phyloP scores from a whole-genome alignment of 2,888 invertebrate species.

The Cephus spinipes region DNA sequence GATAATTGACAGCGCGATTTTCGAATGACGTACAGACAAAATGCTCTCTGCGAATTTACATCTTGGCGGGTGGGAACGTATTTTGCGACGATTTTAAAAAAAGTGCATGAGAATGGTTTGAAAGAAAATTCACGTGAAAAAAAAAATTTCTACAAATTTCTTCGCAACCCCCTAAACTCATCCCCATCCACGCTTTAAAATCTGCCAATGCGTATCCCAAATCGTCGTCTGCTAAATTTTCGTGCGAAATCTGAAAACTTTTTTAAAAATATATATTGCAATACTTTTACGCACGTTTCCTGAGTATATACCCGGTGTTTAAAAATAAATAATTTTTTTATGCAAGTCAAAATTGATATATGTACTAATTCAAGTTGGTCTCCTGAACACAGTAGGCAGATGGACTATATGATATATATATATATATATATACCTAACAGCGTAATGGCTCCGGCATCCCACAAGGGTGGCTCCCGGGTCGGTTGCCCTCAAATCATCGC shows the following conservation, averaged over 20 bases:
- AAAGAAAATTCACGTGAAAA: not conserved
- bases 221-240: not conserved
- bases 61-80: not conserved
- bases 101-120: not conserved
- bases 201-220: not conserved
- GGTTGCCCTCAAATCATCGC: slow-evolving; percentile 64
- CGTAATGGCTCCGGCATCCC: slow-evolving; percentile 45
- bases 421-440: slow-evolving; percentile 14
- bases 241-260: not conserved
- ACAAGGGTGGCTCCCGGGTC: slow-evolving; percentile 38
- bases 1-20: slow-evolving; percentile 7
- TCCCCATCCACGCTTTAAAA: not conserved
- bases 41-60: not conserved
- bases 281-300: not conserved
- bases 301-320: not conserved
- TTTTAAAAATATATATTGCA: not conserved
- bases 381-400: not conserved
- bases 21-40: not conserved
- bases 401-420: not conserved
- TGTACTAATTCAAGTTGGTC: not conserved
- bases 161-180: not conserved
- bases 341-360: not conserved
- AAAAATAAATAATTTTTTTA: not conserved
- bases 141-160: not conserved
- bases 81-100: not conserved